phyloP scores from a whole-genome alignment of 2,113 vertebrate genomes.

The Pandion haliaetus region DNA sequence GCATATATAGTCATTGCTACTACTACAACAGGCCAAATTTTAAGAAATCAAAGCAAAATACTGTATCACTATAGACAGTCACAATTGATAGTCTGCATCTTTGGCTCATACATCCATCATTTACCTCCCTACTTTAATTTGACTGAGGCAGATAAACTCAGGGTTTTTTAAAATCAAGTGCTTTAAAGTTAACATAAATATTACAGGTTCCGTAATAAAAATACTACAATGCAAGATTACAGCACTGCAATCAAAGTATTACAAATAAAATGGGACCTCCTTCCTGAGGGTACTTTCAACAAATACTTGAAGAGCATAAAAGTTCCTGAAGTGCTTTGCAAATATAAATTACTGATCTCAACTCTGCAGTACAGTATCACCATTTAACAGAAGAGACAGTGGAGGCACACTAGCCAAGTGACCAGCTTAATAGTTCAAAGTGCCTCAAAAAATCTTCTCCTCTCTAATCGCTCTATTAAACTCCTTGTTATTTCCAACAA shows the following conservation, averaged over 20 bases:
- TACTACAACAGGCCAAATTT: slow-evolving; percentile 31
- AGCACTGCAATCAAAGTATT: neutral
- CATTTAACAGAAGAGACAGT: neutral
- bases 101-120: slow-evolving; percentile 31
- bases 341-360: neutral
- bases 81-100: neutral
- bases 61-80: neutral
- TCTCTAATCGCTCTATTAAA: neutral
- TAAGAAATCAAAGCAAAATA: slow-evolving; percentile 13
- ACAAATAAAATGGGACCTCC: neutral
- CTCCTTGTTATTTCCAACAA: neutral
- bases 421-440: neutral
- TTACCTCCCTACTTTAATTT: neutral
- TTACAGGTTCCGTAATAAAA: neutral
- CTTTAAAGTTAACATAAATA: slow-evolving; percentile 39
- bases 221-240: neutral
- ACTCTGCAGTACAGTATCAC: neutral
- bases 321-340: slow-evolving; percentile 10
- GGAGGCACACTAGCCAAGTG: neutral
- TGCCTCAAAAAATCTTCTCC: neutral
- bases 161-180: slow-evolving; percentile 11
- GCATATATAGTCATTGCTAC: slow-evolving; percentile 38
- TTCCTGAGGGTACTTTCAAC: neutral
- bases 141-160: slow-evolving; percentile 27
- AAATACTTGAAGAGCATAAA: neutral